A percentile compares a stretch with the other conserved stretches of the same genome.
phyloP scores from a whole-genome alignment of 23 tunicate species.

The Trididemnum miniatum region DNA sequence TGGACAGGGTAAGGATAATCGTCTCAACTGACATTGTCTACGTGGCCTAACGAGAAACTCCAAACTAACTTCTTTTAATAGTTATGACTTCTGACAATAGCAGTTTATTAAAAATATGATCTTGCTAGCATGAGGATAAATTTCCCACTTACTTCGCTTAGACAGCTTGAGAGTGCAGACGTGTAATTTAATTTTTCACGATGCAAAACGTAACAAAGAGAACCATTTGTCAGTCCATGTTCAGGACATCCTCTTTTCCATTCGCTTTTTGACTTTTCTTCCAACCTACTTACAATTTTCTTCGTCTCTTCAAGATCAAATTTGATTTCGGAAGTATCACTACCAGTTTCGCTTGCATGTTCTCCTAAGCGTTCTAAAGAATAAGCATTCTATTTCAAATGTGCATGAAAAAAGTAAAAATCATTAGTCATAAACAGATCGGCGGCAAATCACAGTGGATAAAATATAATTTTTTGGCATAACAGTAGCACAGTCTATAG shows the following conservation, averaged over 20 bases:
- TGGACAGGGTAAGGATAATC: too few relatives aligned
- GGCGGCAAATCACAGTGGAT: too few relatives aligned
- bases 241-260: constrained; percentile 84
- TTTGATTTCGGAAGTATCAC: background rate
- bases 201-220: constrained; percentile 55
- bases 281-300: background rate
- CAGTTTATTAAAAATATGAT: too few relatives aligned
- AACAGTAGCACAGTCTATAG: too few relatives aligned
- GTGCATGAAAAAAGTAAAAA: background rate
- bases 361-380: background rate
- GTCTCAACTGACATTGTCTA: too few relatives aligned
- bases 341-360: constrained; percentile 3
- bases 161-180: constrained; percentile 41
- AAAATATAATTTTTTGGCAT: too few relatives aligned
- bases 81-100: too few relatives aligned
- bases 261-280: constrained; percentile 2
- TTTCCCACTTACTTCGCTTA: constrained; percentile 26
- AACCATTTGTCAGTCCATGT: constrained; percentile 65
- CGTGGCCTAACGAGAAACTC: too few relatives aligned
- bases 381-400: background rate
- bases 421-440: too few relatives aligned
- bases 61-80: too few relatives aligned
- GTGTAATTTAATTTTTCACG: constrained; percentile 46
- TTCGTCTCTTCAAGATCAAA: background rate
- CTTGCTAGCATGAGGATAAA: too few relatives aligned